phyloP scores from a whole-genome alignment of 2,888 invertebrate genomes.

The Bombylius discolor region DNA sequence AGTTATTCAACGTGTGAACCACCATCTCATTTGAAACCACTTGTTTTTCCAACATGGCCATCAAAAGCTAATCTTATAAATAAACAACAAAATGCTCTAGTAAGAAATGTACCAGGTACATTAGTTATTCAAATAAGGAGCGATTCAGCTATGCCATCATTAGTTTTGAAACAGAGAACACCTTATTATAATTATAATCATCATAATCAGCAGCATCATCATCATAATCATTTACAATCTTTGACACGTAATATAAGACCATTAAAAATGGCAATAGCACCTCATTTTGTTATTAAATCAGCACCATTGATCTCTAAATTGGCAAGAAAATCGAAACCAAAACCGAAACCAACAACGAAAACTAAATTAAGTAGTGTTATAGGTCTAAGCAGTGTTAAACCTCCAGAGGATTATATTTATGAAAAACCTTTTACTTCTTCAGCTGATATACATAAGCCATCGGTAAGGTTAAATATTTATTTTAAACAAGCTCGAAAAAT shows the following conservation, averaged over 20 bases:
- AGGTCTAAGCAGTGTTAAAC: background rate
- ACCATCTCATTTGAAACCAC: background rate
- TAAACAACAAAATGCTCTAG: background rate
- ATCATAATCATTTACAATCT: background rate
- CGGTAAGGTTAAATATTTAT: constrained; percentile 19
- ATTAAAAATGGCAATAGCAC: constrained; percentile 9
- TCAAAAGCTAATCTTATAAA: background rate
- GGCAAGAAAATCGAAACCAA: constrained; percentile 14
- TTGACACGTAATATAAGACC: constrained; percentile 2
- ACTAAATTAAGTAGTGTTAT: background rate
- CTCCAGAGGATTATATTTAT: constrained; percentile 20
- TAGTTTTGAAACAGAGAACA: constrained; percentile 28
- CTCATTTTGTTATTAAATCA: constrained; percentile 15
- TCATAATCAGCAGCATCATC: background rate
- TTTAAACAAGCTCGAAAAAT: background rate
- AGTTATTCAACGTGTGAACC: background rate
- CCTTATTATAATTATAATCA: constrained; percentile 2
- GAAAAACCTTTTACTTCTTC: constrained; percentile 27
- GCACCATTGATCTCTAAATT: constrained; percentile 11
- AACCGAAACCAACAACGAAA: background rate
- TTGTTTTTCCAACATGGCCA: background rate
- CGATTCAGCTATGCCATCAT: constrained; percentile 27
- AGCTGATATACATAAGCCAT: constrained; percentile 25
- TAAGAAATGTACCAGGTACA: constrained; percentile 21
- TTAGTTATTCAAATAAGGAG: constrained; percentile 34